phyloP scores from a whole-genome alignment of 1,140 invertebrate genomes.

The Drosophila paulistorum region DNA sequence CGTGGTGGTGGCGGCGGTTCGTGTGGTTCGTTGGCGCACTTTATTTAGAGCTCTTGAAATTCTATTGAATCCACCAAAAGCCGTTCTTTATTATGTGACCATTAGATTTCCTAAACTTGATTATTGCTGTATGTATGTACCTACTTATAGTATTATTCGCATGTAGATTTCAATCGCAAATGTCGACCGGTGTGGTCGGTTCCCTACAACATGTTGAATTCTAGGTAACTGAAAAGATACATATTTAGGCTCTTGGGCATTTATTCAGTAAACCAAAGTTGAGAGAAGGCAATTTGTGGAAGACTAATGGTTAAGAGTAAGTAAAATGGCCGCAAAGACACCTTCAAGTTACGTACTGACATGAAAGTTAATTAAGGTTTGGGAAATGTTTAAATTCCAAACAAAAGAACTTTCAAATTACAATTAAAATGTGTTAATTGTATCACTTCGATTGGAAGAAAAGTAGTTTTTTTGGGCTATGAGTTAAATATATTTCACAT shows the following conservation, averaged over 20 bases:
- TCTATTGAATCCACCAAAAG: conserved; percentile 52
- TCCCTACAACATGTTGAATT: conserved; percentile 6
- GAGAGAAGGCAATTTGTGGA: too few species aligned
- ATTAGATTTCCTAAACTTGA: conserved; percentile 40
- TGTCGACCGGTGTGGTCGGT: background rate
- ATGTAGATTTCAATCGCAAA: conserved; percentile 34
- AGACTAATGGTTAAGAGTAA: background rate
- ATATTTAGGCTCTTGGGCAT: background rate
- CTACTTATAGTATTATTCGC: conserved; percentile 23
- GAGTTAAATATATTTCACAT: too few species aligned
- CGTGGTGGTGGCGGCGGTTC: background rate
- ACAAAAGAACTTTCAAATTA: background rate
- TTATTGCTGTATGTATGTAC: background rate
- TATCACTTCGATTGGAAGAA: background rate
- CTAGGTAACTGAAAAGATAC: conserved; percentile 13
- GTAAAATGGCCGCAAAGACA: background rate
- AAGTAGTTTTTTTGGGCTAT: too few species aligned
- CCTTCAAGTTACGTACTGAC: background rate
- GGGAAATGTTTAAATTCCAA: conserved; percentile 27
- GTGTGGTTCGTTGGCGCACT: background rate
- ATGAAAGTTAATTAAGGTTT: conserved; percentile 18
- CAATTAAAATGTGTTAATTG: background rate
- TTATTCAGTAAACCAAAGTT: background rate
- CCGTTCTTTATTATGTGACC: conserved; percentile 22
- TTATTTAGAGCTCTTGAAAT: conserved; percentile 39